A percentile compares a stretch with the other conserved stretches of the same genome.
Conservation (phyloP, 2,113 vertebrate genomes). For the Typhlomys cinereus region DNA sequence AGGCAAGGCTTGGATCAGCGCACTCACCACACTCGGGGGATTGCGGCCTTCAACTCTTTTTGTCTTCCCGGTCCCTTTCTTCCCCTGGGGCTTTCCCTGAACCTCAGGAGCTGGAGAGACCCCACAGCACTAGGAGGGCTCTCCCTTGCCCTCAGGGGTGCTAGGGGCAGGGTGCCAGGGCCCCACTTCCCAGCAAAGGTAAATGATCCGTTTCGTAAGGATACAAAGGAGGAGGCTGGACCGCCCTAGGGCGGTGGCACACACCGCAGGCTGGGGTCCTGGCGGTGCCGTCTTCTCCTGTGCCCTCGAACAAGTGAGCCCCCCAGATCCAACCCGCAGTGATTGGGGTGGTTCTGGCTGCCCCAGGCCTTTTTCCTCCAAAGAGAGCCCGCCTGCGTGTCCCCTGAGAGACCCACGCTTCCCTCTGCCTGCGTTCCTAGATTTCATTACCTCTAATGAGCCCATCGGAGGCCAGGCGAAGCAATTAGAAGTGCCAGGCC, state of each 20-base stretch:
- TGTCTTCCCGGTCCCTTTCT: background rate
- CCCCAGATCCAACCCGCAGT: accelerated
- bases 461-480: conserved; percentile 72
- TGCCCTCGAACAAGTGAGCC: accelerated
- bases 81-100: background rate
- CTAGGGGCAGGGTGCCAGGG: accelerated
- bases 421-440: background rate
- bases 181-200: background rate
- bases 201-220: accelerated
- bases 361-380: background rate
- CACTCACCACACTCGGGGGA: background rate
- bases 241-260: accelerated
- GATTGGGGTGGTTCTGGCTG: background rate
- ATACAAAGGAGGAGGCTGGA: background rate
- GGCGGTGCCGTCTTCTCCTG: background rate
- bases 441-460: conserved; percentile 79
- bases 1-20: background rate
- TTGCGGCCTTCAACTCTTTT: background rate
- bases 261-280: accelerated
- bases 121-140: background rate
- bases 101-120: background rate
- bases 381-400: background rate
- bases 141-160: background rate
- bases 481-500: conserved; percentile 70
- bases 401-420: accelerated